These are phyloP conservation scores for Cabera pusaria DNA, from an alignment of 2,888 invertebrate genomes.

Conservation along the genomic window DNA sequence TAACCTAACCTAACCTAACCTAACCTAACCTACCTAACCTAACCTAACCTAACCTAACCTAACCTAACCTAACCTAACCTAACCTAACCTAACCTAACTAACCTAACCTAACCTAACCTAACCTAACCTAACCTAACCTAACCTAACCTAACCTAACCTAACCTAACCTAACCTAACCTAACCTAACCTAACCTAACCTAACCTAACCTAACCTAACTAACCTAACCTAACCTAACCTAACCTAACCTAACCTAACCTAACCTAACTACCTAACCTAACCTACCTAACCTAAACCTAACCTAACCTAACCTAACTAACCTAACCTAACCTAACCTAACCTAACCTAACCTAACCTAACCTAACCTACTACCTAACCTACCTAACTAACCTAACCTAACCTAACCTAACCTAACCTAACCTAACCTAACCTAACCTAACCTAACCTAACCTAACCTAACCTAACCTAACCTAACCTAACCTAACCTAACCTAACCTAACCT, in stretches of 20 bases:
- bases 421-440: conserved; percentile 18
- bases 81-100: conserved; percentile 27
- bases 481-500: conserved; percentile 28
- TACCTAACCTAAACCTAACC: conserved; percentile 18
- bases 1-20: conserved; percentile 27
- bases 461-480: conserved; percentile 31
- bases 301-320: conserved; percentile 5
- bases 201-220: conserved; percentile 24
- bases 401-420: conserved; percentile 11
- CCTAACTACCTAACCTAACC: conserved; percentile 21
- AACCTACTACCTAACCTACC: conserved; percentile 24
- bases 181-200: conserved; percentile 26
- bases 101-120: conserved; percentile 25
- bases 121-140: conserved; percentile 22
- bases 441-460: conserved; percentile 28
- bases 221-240: conserved; percentile 28
- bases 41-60: conserved; percentile 28
- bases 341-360: conserved; percentile 24
- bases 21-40: conserved; percentile 31
- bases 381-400: conserved; percentile 19
- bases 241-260: conserved; percentile 28
- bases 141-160: conserved; percentile 27
- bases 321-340: conserved; percentile 18
- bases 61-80: conserved; percentile 24
- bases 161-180: conserved; percentile 26